Evolutionary conservation across 2,888 invertebrate species (phyloP), one percentile per base, ranked within the genome.

Genomic region (Xanthorhoe spadicearia): DNA sequence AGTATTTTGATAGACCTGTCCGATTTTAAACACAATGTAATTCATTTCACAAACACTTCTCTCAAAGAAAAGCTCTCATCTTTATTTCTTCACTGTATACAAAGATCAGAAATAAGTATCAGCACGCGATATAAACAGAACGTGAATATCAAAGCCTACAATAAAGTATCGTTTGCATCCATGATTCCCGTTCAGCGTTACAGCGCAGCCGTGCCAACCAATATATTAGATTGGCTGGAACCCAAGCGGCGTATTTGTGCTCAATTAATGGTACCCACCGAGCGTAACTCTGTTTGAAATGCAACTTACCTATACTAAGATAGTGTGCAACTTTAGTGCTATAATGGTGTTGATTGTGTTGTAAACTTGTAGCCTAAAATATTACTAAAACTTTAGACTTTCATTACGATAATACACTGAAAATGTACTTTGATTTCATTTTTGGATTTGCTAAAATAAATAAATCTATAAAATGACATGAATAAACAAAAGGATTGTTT

Each of bases 201-300:
- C 83, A 71, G 79, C 74, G 73, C 72, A 77, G 70, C 76, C 81
- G 85, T 88, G 90, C 91, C 91, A 90, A 88, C 85, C 85, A 84
- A 88, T 89, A 90, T 88, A 89, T 89, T 88, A 89, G 85, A 88
- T 89, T 92, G 92, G 91, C 89, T 72, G 71, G 71, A 77, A 81
- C 88, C 90, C 90, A 90, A 92, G 80, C 82, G 74, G 75, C 79
- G 83, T 81, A 81, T 85, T 85, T 83, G 82, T 77, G 86, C 83
- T 83, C 88, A 87, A 89, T 89, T 92, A 90, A 90, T 89, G 85
- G 80, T 80, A 77, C 85, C 83, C 46, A 46, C 18, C 83, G 84
- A 54, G 61, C 57, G 61, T 67, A 67, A 60, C 68, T 66, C 64
- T 75, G 69, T 78, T 78, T 75, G 74, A 77, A 75, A 79, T 77